Base-by-base conservation (phyloP, 2,888 invertebrate genomes). In the Limenitis camilla region DNA sequence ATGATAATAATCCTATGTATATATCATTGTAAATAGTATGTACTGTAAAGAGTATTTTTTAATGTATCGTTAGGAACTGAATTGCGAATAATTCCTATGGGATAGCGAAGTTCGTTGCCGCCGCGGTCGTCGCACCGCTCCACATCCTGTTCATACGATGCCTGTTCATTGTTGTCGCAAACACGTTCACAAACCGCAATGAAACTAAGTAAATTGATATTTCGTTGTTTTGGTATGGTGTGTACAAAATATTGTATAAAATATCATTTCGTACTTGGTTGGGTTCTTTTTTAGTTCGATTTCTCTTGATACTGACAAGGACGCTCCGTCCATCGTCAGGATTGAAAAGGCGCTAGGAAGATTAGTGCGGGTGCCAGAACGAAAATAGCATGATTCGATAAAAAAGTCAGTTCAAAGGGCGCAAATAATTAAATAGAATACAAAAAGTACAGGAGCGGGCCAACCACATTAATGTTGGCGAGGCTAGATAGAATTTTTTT, bases 101-200 rank as follows among this genome's bases (percentile, higher is more conserved):
- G 73, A 66, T 65, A 61, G 56, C 54, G 61, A 69, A 74, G 78
- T 78, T 76, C 72, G 76, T 75, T 74, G 77, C 63, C 72, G 72
- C 59, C 58, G 69, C 63, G 72, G 78, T 78, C 80, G 79, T 65
- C 78, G 79, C 76, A 70, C 79, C 72, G 68, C 64, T 68, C 71
- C 68, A 72, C 75, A 81, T 81, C 81, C 81, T 81, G 80, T 78
- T 69, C 68, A 67, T 63, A 64, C 61, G 68, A 71, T 67, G 70
- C 68, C 65, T 62, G 71, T 71, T 74, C 71, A 74, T 77, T 79
- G 75, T 78, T 71, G 67, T 69, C 58, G 53, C 61, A 42, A 58
- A 55, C 60, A 53, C 40, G 56, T 43, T 53, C 60, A 54, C 57
- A 41, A 60, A 57, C 61, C 59, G 59, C 61, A 55, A 46, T 59